Base-by-base conservation (phyloP, 2,797 vertebrate species). In the Sphenopsis melanotis region DNA sequence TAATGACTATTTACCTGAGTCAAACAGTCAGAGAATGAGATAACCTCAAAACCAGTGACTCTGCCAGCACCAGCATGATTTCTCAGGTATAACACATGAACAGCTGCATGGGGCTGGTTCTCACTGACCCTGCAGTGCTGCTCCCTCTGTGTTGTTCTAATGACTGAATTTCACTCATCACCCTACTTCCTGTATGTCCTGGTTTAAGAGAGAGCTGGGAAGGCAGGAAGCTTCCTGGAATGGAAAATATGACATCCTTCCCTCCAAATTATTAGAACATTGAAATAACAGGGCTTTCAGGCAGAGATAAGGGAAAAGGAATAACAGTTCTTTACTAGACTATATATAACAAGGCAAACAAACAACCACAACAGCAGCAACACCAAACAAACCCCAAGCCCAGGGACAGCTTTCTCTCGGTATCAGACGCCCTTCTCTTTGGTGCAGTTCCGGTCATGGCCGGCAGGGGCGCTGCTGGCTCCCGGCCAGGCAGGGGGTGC, bases 341-440 rank as follows among this genome's bases (percentile, higher is more conserved):
- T n/a, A 15, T 19, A 10, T n/a, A 8, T 23, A 53, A 22, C 1
- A 37, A 46, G 56, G 24, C 57, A 61, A 61, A 53, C 27, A 42
- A 44, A 2, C 27, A 27, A n/a, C 18, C 15, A 18, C n/a, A 27
- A 9, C 0, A 1, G 47, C n/a, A 37, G 47, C 37, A 36, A 4
- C 16, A 24, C 5, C 20, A 8, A 10, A 11, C n/a, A 32, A 26
- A 27, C 8, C 7, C 37, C 14, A 27, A 30, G 4, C 7, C 13
- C 37, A 9, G 4, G 2, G 1, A 1, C 21, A 10, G 37, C 47
- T 18, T 17, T 29, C 13, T 14, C 37, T 11, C 0, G 1, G 15
- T 1, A 1, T 9, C 21, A 0, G 32, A 10, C 10, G 1, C 9
- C 9, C 23, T 37, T 7, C 56, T 21, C 27, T 14, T 1, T 0